Evolutionary conservation across 2,888 invertebrate species (phyloP).

Genomic region (Pachymerium ferrugineum): DNA sequence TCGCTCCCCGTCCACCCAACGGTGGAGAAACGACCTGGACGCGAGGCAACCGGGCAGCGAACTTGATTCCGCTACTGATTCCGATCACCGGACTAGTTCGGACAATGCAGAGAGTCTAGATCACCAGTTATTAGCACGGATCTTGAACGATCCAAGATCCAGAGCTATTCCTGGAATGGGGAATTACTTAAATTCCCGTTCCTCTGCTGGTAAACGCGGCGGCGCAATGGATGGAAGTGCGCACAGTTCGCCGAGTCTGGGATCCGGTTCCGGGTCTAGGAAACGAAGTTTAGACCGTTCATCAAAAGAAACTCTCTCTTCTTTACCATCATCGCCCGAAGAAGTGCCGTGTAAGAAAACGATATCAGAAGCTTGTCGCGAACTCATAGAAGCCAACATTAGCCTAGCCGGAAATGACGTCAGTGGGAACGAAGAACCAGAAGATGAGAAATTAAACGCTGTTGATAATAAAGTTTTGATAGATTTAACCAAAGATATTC

Average conservation of each 20-base stretch:
- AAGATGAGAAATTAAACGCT: constrained; percentile 29
- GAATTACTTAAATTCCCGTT: neutral
- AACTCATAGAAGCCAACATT: neutral
- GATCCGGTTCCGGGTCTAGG: constrained; percentile 34
- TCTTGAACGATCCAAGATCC: neutral
- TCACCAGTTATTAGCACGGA: neutral
- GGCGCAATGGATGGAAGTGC: neutral
- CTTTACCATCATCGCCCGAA: constrained; percentile 35
- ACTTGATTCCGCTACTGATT: constrained; percentile 32
- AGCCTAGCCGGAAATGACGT: neutral
- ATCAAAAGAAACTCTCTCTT: constrained; percentile 34
- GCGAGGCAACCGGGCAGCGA: constrained; percentile 20
- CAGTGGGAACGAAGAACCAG: neutral
- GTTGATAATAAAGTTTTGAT: constrained; percentile 34
- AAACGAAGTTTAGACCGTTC: constrained; percentile 36
- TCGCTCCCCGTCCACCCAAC: constrained; percentile 38
- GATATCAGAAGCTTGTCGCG: constrained; percentile 23
- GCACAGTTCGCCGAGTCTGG: constrained; percentile 25
- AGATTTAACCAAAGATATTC: constrained; percentile 35
- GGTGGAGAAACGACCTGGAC: constrained; percentile 32
- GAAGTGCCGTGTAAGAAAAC: constrained; percentile 36
- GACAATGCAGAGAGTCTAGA: constrained; percentile 27
- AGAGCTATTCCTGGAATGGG: neutral
- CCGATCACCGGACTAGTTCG: constrained; percentile 33
- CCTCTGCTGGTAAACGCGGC: neutral